A percentile compares a stretch with the other conserved stretches of the same genome.
Conservation (phyloP, 2,797 vertebrate species). For the Urophycis tenuis region DNA sequence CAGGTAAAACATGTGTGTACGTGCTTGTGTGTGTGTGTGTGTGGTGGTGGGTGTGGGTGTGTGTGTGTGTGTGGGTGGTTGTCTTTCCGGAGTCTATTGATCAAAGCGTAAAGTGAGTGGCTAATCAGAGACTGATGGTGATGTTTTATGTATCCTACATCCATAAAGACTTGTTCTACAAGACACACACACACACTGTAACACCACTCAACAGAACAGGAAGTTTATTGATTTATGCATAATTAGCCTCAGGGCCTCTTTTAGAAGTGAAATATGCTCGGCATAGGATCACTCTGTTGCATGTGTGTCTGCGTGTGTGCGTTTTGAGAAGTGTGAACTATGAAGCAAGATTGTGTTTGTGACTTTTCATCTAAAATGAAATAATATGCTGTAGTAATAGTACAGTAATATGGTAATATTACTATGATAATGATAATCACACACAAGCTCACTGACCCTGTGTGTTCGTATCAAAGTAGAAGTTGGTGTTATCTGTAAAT, state of each 20-base stretch:
- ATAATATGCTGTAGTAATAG: not conserved
- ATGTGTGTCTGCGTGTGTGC: constrained; percentile 47
- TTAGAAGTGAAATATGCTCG: constrained; percentile 92
- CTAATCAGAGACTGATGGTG: constrained; percentile 76
- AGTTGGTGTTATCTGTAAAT: not conserved
- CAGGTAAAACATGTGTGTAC: not conserved
- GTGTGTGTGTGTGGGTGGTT: constrained; percentile 20
- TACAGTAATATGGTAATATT: not conserved
- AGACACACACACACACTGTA: constrained; percentile 59
- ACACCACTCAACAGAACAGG: constrained; percentile 79
- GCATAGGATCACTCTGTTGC: constrained; percentile 70
- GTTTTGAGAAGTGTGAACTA: not conserved
- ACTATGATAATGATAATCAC: not conserved
- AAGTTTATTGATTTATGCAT: constrained; percentile 98
- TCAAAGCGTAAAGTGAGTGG: constrained; percentile 64
- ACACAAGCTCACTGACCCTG: not conserved
- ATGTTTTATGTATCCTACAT: constrained; percentile 80
- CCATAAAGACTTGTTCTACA: constrained; percentile 77
- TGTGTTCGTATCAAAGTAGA: not conserved
- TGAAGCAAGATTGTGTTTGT: not conserved
- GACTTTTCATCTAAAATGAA: not conserved
- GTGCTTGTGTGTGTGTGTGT: constrained; percentile 43
- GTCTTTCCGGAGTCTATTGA: constrained; percentile 61
- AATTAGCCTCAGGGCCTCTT: constrained; percentile 87
- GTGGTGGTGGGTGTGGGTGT: constrained; percentile 51